A percentile compares a stretch with the other conserved stretches of the same genome.
Evolutionary conservation across 1,140 invertebrate genomes (phyloP).

Genomic region (Drosophila sechellia): DNA sequence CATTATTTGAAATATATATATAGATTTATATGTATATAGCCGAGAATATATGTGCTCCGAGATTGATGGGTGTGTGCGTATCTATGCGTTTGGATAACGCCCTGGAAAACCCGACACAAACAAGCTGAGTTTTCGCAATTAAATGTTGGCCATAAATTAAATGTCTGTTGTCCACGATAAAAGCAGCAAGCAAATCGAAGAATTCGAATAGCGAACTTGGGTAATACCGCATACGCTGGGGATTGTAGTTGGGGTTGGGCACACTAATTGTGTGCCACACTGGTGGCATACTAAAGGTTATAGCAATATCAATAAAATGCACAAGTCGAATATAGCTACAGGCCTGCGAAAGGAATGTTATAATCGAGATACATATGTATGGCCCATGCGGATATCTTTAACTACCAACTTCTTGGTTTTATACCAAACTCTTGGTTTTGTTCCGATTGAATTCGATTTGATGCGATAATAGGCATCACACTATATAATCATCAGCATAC

Average conservation of each 20-base stretch:
- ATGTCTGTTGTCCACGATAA: constrained; percentile 57
- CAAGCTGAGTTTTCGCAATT: constrained; percentile 61
- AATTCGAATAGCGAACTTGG: background rate
- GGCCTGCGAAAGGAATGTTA: too few relatives aligned
- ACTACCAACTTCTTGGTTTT: background rate
- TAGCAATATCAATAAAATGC: too few relatives aligned
- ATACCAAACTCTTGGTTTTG: background rate
- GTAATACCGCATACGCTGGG: background rate
- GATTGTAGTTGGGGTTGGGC: background rate
- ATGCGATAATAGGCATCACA: constrained; percentile 59
- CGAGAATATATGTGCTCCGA: constrained; percentile 2
- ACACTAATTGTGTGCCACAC: too few relatives aligned
- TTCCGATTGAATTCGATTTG: constrained; percentile 23
- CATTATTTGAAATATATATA: constrained; percentile 75
- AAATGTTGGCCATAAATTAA: constrained; percentile 74
- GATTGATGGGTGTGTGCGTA: constrained; percentile 15
- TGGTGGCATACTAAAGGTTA: too few relatives aligned
- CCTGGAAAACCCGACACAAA: constrained; percentile 39
- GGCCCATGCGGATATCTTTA: background rate
- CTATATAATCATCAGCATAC: constrained; percentile 58
- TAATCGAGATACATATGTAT: too few relatives aligned
- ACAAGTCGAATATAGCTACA: too few relatives aligned
- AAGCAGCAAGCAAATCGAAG: constrained; percentile 34
- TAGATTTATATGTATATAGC: background rate
- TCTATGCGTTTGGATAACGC: constrained; percentile 22